phyloP scores from a whole-genome alignment of 2,797 vertebrate genomes.

The Cyprinella venusta region DNA sequence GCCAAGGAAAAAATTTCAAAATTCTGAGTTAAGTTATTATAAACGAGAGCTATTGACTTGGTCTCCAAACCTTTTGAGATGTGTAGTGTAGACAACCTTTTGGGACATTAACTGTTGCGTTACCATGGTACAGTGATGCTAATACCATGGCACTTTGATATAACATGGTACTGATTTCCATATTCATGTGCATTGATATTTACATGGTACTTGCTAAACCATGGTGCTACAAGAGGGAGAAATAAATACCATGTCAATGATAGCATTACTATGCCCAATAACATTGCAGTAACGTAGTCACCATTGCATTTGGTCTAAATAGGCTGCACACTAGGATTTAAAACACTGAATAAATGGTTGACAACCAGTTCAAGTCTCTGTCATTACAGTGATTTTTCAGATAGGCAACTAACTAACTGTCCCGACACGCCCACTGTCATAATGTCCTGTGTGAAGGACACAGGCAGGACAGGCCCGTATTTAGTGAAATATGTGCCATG shows the following conservation, averaged over 20 bases:
- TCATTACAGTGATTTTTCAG: background rate
- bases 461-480: background rate
- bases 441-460: slow-evolving; percentile 23
- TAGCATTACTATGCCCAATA: background rate
- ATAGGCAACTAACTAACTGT: background rate
- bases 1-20: background rate
- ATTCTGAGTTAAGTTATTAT: background rate
- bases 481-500: slow-evolving; percentile 2
- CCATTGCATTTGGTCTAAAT: background rate
- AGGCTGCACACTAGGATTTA: background rate
- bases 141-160: background rate
- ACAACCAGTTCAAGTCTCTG: background rate
- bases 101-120: background rate
- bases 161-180: background rate
- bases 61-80: background rate
- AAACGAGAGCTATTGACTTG: background rate
- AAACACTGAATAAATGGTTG: background rate
- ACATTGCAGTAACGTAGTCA: background rate
- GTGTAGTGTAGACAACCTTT: background rate
- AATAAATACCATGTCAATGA: background rate
- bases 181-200: slow-evolving; percentile 4
- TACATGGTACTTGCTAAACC: background rate
- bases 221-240: background rate
- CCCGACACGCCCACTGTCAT: background rate
- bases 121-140: background rate